Base-by-base conservation (phyloP, 1,140 invertebrate genomes). In the Bombus cullumanus region DNA sequence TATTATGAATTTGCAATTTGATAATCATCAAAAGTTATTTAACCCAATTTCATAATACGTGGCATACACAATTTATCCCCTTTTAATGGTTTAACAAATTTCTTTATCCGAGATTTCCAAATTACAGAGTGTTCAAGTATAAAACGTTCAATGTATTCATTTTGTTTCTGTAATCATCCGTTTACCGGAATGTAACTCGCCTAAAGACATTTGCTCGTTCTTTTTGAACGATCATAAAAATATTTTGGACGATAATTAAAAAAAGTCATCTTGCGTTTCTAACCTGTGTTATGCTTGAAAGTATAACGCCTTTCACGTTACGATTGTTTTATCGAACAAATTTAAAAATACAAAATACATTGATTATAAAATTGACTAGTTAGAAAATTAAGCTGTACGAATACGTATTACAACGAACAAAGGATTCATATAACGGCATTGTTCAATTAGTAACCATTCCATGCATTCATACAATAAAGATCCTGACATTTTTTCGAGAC, bases 401-500 rank as follows among this genome's bases (percentile, higher is more conserved):
- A 6, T 15, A 5, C 2, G 31, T 64, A 15, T 64, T 31, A 64
- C n/a, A 64, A 31, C 4, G 62, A 66, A 66, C 31, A 31, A 15
- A 31, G 5, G n/a, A 15, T 15, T 31, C n/a, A 28, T 18, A 66
- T 31, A 66, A 31, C 13, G 6, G n/a, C 2, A 66, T 15, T 31
- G 3, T 66, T 66, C 15, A 66, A 66, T 66, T 66, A 66, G 13
- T n/a, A 62, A 62, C 28, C 12, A 12, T 12, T 62, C 12, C 28
- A n/a, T 28, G 2, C 59, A n/a, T n/a, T 13, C n/a, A 62, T 13
- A 62, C 9, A 66, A 22, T 15, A 18, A 68, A 9, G 43, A 72
- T 72, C 62, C 47, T 81, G 85, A 72, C 39, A 91, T 85, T 75
- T 91, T 62, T 86, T 86, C 76, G 86, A 72, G 64, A 78, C 84